Evolutionary conservation across 2,113 vertebrate genomes (phyloP).

Genomic region (Eulacestoma nigropectus): DNA sequence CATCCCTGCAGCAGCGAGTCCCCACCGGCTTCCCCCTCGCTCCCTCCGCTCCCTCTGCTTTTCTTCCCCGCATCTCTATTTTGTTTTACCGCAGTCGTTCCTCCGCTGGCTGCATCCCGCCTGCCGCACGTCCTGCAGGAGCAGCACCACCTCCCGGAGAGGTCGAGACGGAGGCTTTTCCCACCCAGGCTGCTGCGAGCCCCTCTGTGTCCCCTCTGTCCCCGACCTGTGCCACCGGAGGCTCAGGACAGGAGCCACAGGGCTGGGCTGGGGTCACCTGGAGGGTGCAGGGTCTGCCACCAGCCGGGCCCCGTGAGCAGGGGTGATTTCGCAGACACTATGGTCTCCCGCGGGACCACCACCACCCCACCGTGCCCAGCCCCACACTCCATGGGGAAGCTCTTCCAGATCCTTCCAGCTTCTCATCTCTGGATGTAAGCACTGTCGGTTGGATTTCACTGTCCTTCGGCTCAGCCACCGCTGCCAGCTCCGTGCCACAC

Average conservation of each 20-base stretch:
- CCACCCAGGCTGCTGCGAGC: background rate
- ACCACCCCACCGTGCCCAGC: too few species aligned
- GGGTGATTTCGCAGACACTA: background rate
- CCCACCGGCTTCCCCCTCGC: background rate
- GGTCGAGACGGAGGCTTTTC: background rate
- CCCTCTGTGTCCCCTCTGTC: background rate
- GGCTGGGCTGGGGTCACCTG: too few species aligned
- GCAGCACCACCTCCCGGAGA: background rate
- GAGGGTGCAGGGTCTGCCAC: background rate
- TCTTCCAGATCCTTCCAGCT: background rate
- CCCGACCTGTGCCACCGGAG: background rate
- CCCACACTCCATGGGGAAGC: background rate
- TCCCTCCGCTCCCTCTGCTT: background rate
- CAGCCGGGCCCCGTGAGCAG: rapidly evolving
- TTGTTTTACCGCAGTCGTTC: too few species aligned
- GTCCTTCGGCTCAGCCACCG: background rate
- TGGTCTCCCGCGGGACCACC: background rate
- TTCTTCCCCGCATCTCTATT: rapidly evolving
- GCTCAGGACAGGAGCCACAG: too few species aligned
- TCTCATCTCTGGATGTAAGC: background rate
- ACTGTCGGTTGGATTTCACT: background rate
- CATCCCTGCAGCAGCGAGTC: background rate
- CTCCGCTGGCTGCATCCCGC: too few species aligned
- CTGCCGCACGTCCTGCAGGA: background rate
- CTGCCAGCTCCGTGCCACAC: rapidly evolving